phyloP scores from a whole-genome alignment of 2,113 vertebrate genomes.

The Datnioides undecimradiatus region DNA sequence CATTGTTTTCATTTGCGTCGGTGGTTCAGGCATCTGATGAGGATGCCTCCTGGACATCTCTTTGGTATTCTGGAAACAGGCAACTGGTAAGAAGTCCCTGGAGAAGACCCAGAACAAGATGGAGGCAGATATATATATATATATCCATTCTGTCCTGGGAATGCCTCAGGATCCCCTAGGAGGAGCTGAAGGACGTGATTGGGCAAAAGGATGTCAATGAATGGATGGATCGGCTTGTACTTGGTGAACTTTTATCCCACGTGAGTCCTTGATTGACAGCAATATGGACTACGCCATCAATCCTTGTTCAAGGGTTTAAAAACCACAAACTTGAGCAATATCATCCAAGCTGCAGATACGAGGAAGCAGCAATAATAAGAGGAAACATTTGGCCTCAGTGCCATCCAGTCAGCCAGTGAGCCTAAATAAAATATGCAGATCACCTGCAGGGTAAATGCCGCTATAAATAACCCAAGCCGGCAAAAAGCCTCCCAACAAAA shows the following conservation, averaged over 20 bases:
- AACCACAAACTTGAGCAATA: background rate
- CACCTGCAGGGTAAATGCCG: conserved; percentile 42
- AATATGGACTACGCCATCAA: background rate
- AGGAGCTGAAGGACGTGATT: background rate
- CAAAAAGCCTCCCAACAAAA: conserved; percentile 9
- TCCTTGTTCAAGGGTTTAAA: background rate
- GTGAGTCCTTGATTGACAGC: background rate
- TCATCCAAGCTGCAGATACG: background rate
- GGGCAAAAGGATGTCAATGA: background rate
- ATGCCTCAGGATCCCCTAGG: background rate
- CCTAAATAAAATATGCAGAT: conserved; percentile 64
- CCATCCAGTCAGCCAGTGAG: conserved; percentile 1
- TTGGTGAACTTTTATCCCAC: background rate
- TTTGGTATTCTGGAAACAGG: background rate
- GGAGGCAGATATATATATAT: background rate
- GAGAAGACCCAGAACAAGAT: background rate
- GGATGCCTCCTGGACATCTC: background rate
- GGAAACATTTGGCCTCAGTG: background rate
- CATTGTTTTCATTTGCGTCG: background rate
- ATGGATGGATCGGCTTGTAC: background rate
- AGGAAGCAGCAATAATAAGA: background rate
- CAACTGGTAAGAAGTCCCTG: background rate
- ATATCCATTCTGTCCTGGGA: background rate
- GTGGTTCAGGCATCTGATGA: background rate
- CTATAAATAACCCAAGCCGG: conserved; percentile 46